Conservation (phyloP, 2,113 vertebrate genomes). For the Tiliqua scincoides region DNA sequence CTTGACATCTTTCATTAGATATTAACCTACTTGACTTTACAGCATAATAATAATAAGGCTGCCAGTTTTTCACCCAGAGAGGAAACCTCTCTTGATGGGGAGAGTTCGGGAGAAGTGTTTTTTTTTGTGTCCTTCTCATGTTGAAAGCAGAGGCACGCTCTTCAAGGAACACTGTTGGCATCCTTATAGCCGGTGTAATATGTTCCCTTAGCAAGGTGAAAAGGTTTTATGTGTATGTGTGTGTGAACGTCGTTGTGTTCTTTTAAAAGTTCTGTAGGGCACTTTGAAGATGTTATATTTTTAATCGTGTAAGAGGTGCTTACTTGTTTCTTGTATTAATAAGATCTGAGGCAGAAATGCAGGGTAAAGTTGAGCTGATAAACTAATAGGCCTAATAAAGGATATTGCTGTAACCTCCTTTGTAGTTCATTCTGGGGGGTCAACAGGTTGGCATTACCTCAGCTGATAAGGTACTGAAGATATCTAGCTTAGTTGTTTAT, state of each 20-base stretch:
- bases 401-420: neutral
- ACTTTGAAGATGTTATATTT: constrained; percentile 54
- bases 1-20: constrained; percentile 85
- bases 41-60: constrained; percentile 25
- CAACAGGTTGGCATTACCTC: neutral
- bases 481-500: neutral
- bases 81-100: constrained; percentile 26
- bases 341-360: neutral
- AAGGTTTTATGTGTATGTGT: too few species aligned
- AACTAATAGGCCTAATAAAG: neutral
- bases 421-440: neutral
- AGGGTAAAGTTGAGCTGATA: neutral
- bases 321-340: neutral
- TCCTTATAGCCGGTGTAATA: neutral
- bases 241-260: too few species aligned
- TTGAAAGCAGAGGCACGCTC: neutral
- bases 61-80: neutral
- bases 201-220: neutral
- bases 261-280: constrained; percentile 10
- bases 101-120: neutral
- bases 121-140: neutral
- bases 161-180: neutral
- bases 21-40: constrained; percentile 77
- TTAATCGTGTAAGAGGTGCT: neutral
- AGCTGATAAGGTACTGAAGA: neutral